These are phyloP conservation scores for Dasysyrphus albostriatus DNA, from an alignment of 2,888 invertebrate genomes.

Conservation along the genomic window DNA sequence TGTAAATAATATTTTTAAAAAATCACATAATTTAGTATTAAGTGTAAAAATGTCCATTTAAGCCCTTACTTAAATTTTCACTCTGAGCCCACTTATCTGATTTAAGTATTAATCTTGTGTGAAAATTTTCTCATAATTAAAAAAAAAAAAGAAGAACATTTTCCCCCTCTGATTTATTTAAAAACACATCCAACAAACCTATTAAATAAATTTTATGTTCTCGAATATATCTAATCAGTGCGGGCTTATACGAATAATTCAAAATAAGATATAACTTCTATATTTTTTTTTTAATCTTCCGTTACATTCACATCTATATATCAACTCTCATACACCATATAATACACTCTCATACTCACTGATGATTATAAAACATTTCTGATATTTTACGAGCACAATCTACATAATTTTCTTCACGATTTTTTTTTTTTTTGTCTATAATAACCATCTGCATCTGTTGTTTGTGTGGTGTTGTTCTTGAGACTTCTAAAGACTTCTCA, in stretches of 20 bases:
- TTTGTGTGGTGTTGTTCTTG: not conserved
- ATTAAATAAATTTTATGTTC: conserved; percentile 17
- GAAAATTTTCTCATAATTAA: not conserved
- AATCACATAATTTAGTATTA: too few relatives aligned
- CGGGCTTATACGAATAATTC: not conserved
- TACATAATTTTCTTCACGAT: conserved; percentile 33
- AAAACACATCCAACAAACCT: not conserved
- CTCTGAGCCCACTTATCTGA: not conserved
- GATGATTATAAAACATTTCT: conserved; percentile 9
- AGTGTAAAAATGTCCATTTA: too few relatives aligned
- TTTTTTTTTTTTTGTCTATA: not conserved
- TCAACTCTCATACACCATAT: not conserved
- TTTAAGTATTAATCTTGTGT: not conserved
- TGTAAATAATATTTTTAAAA: too few relatives aligned
- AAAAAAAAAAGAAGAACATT: not conserved
- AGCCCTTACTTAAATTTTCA: too few relatives aligned
- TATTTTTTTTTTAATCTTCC: not conserved
- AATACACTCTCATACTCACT: not conserved
- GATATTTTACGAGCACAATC: conserved; percentile 43
- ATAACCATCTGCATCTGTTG: not conserved
- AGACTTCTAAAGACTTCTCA: not conserved
- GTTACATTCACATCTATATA: not conserved
- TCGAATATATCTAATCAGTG: not conserved
- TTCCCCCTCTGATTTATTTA: not conserved
- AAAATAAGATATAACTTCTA: not conserved